phyloP scores from a whole-genome alignment of 2,113 vertebrate genomes.

The Neoarius graeffei region DNA sequence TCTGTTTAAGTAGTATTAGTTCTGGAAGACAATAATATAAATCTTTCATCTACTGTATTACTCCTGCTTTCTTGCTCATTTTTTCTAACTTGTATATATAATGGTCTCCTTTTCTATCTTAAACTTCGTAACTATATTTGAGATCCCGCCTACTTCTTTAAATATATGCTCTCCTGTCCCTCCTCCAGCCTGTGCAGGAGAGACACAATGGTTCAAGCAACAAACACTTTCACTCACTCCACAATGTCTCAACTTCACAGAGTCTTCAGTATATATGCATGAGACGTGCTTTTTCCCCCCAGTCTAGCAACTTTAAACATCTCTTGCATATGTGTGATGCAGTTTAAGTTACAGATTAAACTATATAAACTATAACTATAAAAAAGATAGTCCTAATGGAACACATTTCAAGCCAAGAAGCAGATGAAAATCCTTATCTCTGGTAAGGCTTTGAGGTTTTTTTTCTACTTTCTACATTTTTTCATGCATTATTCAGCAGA shows the following conservation, averaged over 20 bases:
- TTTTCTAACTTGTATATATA: neutral
- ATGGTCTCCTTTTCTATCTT: neutral
- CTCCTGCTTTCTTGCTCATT: neutral
- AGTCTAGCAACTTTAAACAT: neutral
- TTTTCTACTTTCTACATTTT: neutral
- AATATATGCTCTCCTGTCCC: constrained; percentile 17
- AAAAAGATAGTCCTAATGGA: constrained; percentile 56
- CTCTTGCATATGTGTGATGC: neutral
- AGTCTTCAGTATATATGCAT: constrained; percentile 3
- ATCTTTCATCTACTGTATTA: neutral
- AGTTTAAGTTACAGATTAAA: neutral
- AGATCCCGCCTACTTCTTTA: constrained; percentile 34
- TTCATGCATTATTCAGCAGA: neutral
- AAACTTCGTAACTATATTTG: neutral
- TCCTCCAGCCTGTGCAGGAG: constrained; percentile 28
- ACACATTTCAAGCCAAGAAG: constrained; percentile 54
- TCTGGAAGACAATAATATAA: neutral
- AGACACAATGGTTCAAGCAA: neutral
- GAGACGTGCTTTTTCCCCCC: neutral
- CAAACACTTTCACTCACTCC: constrained; percentile 27
- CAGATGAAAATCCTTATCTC: constrained; percentile 63
- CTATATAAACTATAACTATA: neutral
- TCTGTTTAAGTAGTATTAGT: neutral
- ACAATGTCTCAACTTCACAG: constrained; percentile 15
- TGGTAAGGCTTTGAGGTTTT: constrained; percentile 60